phyloP scores from a whole-genome alignment of 2,888 invertebrate genomes.

The Epiblema foenella region DNA sequence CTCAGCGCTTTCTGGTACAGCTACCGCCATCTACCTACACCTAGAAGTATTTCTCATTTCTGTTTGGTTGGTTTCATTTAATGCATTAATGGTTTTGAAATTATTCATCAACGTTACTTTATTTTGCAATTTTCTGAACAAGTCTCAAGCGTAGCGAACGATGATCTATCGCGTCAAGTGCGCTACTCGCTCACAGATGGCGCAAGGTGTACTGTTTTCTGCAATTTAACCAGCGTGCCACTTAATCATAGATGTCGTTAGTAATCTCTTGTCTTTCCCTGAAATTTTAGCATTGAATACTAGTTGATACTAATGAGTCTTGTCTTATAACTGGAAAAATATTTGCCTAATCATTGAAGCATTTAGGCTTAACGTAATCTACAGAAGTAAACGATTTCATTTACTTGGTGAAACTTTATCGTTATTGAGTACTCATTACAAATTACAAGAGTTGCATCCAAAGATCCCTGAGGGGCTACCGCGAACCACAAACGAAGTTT shows the following conservation, averaged over 20 bases:
- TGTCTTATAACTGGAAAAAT: no score
- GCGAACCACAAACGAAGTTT: no score
- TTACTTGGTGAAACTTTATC: no score
- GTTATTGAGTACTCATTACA: no score
- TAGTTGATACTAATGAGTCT: no score
- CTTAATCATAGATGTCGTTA: conserved; percentile 14
- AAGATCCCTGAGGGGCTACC: no score
- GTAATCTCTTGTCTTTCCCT: background rate
- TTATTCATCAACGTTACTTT: background rate
- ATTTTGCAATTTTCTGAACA: background rate
- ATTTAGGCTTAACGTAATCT: no score
- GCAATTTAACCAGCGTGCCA: background rate
- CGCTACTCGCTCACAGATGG: background rate
- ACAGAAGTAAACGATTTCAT: no score
- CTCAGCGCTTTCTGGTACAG: background rate
- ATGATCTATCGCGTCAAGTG: background rate
- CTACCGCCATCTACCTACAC: background rate
- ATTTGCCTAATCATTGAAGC: no score
- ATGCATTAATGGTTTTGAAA: no score
- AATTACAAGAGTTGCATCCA: no score
- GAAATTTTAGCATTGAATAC: no score
- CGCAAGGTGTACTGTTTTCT: background rate
- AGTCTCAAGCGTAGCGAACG: background rate
- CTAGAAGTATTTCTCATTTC: background rate
- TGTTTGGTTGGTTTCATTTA: background rate